Evolutionary conservation across 2,113 vertebrate genomes (phyloP), one percentile per base, ranked within the genome.

Genomic region (Trematomus loennbergii): DNA sequence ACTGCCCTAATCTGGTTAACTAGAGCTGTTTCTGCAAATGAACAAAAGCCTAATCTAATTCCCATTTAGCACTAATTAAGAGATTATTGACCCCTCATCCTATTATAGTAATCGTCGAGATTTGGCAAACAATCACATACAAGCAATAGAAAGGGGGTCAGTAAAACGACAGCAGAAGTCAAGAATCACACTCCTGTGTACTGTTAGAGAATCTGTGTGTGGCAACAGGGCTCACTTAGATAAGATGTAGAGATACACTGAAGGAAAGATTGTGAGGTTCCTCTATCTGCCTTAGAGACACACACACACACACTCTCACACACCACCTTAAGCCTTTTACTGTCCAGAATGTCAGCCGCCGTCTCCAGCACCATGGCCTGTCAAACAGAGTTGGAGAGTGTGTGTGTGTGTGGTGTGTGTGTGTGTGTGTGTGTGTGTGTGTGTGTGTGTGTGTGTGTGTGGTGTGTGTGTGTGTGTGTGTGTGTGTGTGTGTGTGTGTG

Each of bases 61-160:
- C 90, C 85, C 89, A 92, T 33, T 93, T 92, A 92, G 84, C 90
- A 89, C 82, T 79, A 91, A 93, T 93, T 91, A 93, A 89, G 85
- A 91, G 92, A 92, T 93, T 93, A 92, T 79, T 89, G 84, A 88
- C 90, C 87, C 70, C 68, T 72, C 73, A 92, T 89, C 88, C 89
- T 80, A 86, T 92, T 90, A 92, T 90, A 78, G 54, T 84, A 87
- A 89, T 86, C 82, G 82, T 82, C 62, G 1, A 49, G 76, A 46
- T 86, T 73, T 76, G 77, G 76, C 79, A 83, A 75, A 78, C 58
- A 13, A 70, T 72, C 82, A 84, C 57, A 81, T 59, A 36, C 20
- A 61, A 46, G 72, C 67, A 67, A 53, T 50, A 58, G 57, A 69
- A 65, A 62, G 36, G 12, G 67, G 79, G 66, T 84, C 54, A n/a